Percentiles rank a stretch among this genome's conserved stretches.
phyloP scores from a whole-genome alignment of 2,888 invertebrate genomes.

The Endomychus coccineus region DNA sequence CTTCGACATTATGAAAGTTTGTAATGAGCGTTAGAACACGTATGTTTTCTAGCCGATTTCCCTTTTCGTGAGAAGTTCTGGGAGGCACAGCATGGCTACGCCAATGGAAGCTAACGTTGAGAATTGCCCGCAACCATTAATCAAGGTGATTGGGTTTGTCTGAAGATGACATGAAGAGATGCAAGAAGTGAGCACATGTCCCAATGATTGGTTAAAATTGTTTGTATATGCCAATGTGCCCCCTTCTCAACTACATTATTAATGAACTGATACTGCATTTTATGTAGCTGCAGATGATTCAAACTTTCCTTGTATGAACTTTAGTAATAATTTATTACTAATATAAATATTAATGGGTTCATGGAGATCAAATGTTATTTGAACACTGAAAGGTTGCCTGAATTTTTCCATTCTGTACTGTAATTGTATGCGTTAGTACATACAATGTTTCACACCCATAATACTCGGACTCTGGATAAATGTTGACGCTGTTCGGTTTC shows the following conservation, averaged over 20 bases:
- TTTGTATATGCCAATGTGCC: slow-evolving; percentile 18
- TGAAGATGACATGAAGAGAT: slow-evolving; percentile 17
- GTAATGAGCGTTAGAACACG: too few relatives aligned
- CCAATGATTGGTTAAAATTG: slow-evolving; percentile 25
- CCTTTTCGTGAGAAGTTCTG: slow-evolving; percentile 14
- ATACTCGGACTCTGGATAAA: neutral
- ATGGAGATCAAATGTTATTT: slow-evolving; percentile 25
- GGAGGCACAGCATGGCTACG: slow-evolving; percentile 13
- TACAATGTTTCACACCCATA: slow-evolving; percentile 2
- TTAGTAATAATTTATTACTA: slow-evolving; percentile 31
- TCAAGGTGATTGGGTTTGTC: slow-evolving; percentile 25
- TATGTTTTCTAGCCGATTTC: neutral
- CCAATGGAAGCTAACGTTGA: slow-evolving; percentile 19
- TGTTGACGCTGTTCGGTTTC: neutral
- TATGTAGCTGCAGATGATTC: slow-evolving; percentile 28
- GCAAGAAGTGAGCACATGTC: slow-evolving; percentile 23
- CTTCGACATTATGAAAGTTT: too few relatives aligned
- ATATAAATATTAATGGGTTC: slow-evolving; percentile 29
- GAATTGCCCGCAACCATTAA: slow-evolving; percentile 22
- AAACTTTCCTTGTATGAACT: slow-evolving; percentile 26
- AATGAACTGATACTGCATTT: slow-evolving; percentile 31
- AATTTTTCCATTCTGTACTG: slow-evolving; percentile 1
- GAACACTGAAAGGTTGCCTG: slow-evolving; percentile 5
- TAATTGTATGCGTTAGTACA: slow-evolving; percentile 6
- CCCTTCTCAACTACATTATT: slow-evolving; percentile 28